Evolutionary conservation across 2,888 invertebrate genomes (phyloP), one percentile per base, ranked within the genome.

Genomic region (Leucophenga montana): DNA sequence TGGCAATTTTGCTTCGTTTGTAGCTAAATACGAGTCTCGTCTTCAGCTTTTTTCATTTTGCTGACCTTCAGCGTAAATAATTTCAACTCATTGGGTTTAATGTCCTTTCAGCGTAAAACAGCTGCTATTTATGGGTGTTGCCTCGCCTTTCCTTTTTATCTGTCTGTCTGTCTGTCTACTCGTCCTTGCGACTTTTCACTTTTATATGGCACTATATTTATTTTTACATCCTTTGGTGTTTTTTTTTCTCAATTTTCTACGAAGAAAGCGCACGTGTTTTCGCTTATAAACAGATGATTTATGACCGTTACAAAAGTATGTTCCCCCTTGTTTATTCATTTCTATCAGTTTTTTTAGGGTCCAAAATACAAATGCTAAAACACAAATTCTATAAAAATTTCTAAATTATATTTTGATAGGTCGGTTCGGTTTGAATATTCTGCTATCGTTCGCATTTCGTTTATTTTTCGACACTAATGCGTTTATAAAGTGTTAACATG

Each of bases 1-100:
- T 11, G 1, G 59, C 59, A 4, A 33, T 56, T 31, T 59, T 33
- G 33, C 33, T 27, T 59, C 33, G 31, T 31, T 50, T 50, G 50
- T 67, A 27, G 27, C 27, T 27, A 27, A 27, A 27, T 27, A 18
- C 44, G 39, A 0, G 20, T 22, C 56, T n/a, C 27, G 33, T 39
- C 50, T 27, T 13, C 54, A 61, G 54, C 66, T 39, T 50, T 13
- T 39, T 33, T 54, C 66, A 9, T 44, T 66, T 68, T 73, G 77
- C 73, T 82, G 81, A 84, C 81, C 81, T 82, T 82, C 78, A 73
- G 74, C 75, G 78, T 78, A 84, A 83, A 83, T 81, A 79, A 84
- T 84, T 83, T 84, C 81, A 83, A 84, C 75, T 83, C 84, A 82
- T 80, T 84, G 79, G 75, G 79, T 77, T 82, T 82, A 83, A 82